Evolutionary conservation across 2,797 vertebrate species (phyloP).

Genomic region (Takifugu ocellatus): DNA sequence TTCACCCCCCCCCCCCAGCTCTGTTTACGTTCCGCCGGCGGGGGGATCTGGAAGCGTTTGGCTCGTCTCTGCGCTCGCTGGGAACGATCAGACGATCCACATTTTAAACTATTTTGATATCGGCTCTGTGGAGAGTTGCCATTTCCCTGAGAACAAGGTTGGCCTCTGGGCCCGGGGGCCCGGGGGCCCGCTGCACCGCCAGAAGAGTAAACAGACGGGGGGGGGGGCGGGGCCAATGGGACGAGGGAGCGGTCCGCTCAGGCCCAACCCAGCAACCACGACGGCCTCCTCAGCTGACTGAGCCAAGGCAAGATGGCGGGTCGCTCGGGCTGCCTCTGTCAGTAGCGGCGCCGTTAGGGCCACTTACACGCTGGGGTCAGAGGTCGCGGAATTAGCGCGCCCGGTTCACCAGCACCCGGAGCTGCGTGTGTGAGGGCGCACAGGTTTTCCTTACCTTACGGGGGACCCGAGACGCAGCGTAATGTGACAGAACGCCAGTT

Average conservation of each 20-base stretch:
- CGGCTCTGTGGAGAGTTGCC: constrained; percentile 75
- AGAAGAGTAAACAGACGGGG: constrained; percentile 74
- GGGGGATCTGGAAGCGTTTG: constrained; percentile 75
- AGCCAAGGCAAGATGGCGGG: too few relatives aligned
- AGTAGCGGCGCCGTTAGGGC: too few relatives aligned
- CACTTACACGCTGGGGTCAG: constrained; percentile 26
- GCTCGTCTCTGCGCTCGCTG: constrained; percentile 60
- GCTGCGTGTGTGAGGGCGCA: background rate
- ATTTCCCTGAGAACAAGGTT: constrained; percentile 73
- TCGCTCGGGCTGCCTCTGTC: too few relatives aligned
- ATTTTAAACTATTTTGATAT: constrained; percentile 78
- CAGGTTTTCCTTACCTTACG: background rate
- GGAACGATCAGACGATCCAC: constrained; percentile 74
- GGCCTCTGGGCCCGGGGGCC: constrained; percentile 67
- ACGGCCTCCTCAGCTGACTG: too few relatives aligned
- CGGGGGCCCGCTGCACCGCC: constrained; percentile 59
- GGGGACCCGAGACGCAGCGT: too few relatives aligned
- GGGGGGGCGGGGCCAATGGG: constrained; percentile 24
- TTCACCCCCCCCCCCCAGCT: constrained; percentile 44
- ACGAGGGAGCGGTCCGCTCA: constrained; percentile 14
- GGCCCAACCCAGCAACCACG: background rate
- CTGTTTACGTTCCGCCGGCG: constrained; percentile 72
- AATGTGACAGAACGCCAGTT: too few relatives aligned
- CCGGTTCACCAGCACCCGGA: too few relatives aligned
- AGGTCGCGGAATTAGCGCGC: constrained; percentile 56